Conservation (phyloP, 1,140 invertebrate species). For the Brachionus koreanus region DNA sequence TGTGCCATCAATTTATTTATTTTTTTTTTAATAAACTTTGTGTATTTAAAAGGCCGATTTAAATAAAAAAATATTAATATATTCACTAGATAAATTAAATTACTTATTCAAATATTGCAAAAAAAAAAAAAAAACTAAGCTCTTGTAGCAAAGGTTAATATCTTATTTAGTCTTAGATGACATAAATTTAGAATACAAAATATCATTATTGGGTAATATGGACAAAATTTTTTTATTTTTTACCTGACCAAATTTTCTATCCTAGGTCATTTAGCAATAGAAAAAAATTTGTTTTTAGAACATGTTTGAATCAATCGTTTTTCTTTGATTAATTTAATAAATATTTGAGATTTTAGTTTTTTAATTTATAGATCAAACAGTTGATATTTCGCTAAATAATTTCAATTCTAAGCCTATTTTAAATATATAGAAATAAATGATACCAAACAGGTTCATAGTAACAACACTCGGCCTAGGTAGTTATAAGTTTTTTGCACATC, state of each 20-base stretch:
- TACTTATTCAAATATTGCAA: background rate
- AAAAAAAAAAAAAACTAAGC: background rate
- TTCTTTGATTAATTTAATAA: background rate
- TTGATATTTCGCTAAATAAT: background rate
- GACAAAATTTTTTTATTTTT: background rate
- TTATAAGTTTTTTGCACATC: background rate
- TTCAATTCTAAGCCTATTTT: background rate
- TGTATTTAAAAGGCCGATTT: background rate
- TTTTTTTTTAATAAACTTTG: background rate
- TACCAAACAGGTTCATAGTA: background rate
- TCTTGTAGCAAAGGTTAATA: background rate
- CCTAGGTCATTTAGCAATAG: constrained; percentile 1
- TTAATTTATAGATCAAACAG: background rate
- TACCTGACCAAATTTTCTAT: background rate
- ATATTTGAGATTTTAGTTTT: background rate
- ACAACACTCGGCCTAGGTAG: background rate
- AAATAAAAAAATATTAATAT: background rate
- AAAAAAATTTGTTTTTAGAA: background rate
- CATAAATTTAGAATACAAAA: background rate
- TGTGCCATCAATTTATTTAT: background rate
- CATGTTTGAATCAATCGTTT: background rate
- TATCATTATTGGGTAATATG: background rate
- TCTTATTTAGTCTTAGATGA: constrained; percentile 8
- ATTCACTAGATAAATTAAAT: background rate
- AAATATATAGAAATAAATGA: background rate